phyloP scores from a whole-genome alignment of 2,888 invertebrate genomes.

The Ischnus inquisitorius region DNA sequence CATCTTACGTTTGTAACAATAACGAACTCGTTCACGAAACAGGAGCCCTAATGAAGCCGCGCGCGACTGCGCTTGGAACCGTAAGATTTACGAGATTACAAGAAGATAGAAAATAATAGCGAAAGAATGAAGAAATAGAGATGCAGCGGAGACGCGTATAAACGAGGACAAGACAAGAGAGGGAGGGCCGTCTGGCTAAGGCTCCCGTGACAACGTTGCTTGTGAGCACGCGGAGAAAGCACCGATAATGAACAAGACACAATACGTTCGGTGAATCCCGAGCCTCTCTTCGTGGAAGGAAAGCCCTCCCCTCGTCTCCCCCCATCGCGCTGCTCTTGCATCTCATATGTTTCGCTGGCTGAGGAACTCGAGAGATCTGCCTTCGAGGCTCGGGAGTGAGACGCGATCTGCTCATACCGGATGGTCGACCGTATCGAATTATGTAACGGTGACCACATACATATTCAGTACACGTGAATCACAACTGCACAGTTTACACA shows the following conservation, averaged over 20 bases:
- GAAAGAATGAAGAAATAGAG: background rate
- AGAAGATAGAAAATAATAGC: conserved; percentile 5
- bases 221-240: conserved; percentile 40
- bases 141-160: background rate
- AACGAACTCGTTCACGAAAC: background rate
- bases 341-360: background rate
- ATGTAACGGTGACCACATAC: conserved; percentile 58
- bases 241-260: conserved; percentile 56
- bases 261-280: conserved; percentile 51
- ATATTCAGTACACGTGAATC: conserved; percentile 54
- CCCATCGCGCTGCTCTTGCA: background rate
- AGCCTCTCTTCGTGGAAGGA: conserved; percentile 28
- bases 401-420: conserved; percentile 39
- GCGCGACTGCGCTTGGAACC: background rate
- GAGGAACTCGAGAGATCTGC: background rate
- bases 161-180: conserved; percentile 1
- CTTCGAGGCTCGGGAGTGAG: conserved; percentile 8
- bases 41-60: background rate
- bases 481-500: conserved; percentile 28
- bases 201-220: conserved; percentile 21
- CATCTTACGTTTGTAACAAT: background rate
- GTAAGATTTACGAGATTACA: conserved; percentile 10
- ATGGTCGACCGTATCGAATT: conserved; percentile 58
- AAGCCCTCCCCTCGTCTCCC: background rate
- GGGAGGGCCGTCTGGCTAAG: background rate